Base-by-base conservation (phyloP, 2,888 invertebrate genomes). In the Scaptomyza cyrtandrae region DNA sequence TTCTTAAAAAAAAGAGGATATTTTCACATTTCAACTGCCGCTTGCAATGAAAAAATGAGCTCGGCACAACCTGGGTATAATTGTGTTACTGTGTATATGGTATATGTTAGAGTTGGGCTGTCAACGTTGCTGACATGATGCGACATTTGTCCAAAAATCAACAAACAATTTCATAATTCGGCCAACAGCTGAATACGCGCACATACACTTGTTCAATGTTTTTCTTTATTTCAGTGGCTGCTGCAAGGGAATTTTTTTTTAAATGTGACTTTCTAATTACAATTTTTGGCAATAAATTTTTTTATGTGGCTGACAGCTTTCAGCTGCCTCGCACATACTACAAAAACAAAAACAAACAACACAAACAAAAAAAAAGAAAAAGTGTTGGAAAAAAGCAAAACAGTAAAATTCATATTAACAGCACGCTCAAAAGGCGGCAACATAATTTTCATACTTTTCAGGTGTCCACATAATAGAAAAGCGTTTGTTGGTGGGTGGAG, bases 251-350 rank as follows among this genome's bases (percentile, higher is more conserved):
- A 58, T 52, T 43, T 52, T 44, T 45, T 66, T 55, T 52, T 3
- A 0, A 49, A 0, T 1, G 44, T 52, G 55, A 76, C 78, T 76
- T 83, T 80, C 68, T 82, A 84, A 84, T 84, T 84, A 84, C 68
- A 78, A 82, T 82, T 68, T 78, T 71, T 55, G 60, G 60, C 63
- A 50, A 75, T 72, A 67, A 74, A 76, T 76, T 67, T 67, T 69
- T 68, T 69, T 72, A 70, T 74, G 75, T 53, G 56, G 69, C 67
- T 82, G 76, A 80, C 81, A 80, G 75, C 41, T 59, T 75, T 71
- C 71, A 75, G 71, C 61, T 46, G 50, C 53, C 35, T 39, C 39
- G 53, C 54, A 52, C 48, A 31, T n/a, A 45, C 13, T 46, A 29
- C 41, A 59, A 53, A 41, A 50, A 50, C 39, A 44, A 45, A 46